Evolutionary conservation across 2,797 vertebrate genomes (phyloP).

Genomic region (Chromis chromis): DNA sequence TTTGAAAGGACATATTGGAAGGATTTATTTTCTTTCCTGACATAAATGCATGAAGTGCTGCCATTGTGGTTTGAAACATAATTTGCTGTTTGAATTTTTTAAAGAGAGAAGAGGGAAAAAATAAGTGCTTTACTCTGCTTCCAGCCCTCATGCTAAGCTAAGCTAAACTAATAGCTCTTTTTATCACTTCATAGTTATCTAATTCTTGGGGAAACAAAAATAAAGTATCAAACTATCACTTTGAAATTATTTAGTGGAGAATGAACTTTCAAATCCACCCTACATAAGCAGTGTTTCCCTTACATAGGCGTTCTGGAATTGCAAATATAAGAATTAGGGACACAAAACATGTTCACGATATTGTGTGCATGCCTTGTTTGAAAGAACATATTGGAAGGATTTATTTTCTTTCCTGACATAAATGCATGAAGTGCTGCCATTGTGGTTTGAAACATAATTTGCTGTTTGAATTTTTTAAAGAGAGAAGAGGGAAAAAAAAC

Average conservation of each 20-base stretch:
- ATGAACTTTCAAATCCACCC: no score
- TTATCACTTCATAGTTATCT: background rate
- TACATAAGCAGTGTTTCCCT: no score
- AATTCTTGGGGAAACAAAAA: no score
- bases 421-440: conserved; percentile 13
- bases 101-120: background rate
- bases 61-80: conserved; percentile 26
- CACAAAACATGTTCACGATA: background rate
- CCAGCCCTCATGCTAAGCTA: background rate
- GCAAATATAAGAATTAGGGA: background rate
- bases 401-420: conserved; percentile 3
- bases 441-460: conserved; percentile 37
- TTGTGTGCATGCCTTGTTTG: background rate
- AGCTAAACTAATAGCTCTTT: background rate
- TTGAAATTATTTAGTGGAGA: no score
- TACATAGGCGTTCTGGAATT: background rate
- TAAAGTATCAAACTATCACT: no score
- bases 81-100: conserved; percentile 41
- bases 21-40: background rate
- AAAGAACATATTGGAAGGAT: background rate
- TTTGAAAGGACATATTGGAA: background rate
- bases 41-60: conserved; percentile 13
- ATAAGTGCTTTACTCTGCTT: background rate
- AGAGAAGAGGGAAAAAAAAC: background rate
- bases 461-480: conserved; percentile 25